Evolutionary conservation across 2,113 vertebrate species (phyloP).

Genomic region (Empidonax alnorum): DNA sequence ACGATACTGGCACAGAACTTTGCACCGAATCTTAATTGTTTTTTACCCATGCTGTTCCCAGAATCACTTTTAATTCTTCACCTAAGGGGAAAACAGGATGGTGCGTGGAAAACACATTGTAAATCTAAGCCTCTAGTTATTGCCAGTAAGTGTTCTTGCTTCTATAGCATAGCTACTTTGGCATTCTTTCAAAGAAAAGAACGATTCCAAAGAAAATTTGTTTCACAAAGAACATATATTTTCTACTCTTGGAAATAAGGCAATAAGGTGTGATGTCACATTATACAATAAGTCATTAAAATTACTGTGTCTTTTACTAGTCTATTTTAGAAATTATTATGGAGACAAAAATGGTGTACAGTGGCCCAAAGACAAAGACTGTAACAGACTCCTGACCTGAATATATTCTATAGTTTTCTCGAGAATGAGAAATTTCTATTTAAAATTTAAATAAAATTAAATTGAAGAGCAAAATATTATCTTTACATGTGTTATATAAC

Average conservation of each 20-base stretch:
- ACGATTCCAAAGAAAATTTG: neutral
- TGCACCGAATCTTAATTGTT: neutral
- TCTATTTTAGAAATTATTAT: neutral
- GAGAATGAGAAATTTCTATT: neutral
- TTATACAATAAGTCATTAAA: neutral
- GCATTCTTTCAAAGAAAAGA: neutral
- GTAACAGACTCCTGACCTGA: neutral
- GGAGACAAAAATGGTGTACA: neutral
- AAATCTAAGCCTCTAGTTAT: neutral
- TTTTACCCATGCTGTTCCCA: neutral
- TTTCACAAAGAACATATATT: neutral
- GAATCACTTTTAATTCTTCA: conserved; percentile 20
- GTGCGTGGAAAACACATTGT: neutral
- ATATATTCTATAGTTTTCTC: neutral
- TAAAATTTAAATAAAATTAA: neutral
- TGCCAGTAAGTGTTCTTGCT: neutral
- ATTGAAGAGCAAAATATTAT: neutral
- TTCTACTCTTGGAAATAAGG: neutral
- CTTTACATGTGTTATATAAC: neutral
- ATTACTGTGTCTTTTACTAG: neutral
- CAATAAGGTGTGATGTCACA: neutral
- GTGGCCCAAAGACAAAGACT: neutral
- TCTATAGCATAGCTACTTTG: neutral
- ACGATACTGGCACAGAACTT: neutral
- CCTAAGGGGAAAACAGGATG: conserved; percentile 6